Percentiles rank a stretch among this genome's conserved stretches.
Conservation (phyloP, 2,113 vertebrate genomes). For the Saimiri boliviensis region DNA sequence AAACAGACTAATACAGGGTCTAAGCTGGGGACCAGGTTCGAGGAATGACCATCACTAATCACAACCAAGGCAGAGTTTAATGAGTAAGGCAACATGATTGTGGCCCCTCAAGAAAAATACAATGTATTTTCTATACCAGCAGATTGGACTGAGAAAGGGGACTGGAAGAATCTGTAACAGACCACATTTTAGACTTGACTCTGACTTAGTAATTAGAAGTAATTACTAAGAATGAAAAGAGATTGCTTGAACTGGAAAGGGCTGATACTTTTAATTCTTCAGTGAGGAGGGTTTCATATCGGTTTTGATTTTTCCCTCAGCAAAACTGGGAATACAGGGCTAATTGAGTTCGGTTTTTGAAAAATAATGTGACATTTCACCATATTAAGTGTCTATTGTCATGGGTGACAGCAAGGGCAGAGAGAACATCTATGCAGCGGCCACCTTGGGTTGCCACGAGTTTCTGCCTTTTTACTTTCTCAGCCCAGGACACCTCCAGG, state of each 20-base stretch:
- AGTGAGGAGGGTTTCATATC: not conserved
- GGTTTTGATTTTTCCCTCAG: not conserved
- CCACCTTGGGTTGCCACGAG: too few species aligned
- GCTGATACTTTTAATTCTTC: not conserved
- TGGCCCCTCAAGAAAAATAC: not conserved
- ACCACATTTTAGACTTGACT: not conserved
- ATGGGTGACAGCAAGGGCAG: not conserved
- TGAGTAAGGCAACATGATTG: not conserved
- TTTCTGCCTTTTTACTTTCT: rapidly evolving
- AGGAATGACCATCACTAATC: not conserved
- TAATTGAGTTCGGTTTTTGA: not conserved
- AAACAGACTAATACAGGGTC: too few species aligned
- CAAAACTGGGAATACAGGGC: not conserved
- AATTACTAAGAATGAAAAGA: not conserved
- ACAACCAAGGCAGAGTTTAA: not conserved
- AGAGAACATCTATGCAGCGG: not conserved
- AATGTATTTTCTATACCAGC: not conserved
- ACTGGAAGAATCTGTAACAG: not conserved
- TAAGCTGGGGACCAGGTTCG: not conserved
- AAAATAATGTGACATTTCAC: not conserved
- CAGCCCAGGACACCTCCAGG: too few species aligned
- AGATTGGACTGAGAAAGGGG: not conserved
- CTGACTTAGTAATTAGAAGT: not conserved
- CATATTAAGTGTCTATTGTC: too few species aligned
- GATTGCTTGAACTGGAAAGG: not conserved